Evolutionary conservation across 2,888 invertebrate genomes (phyloP), one percentile per base, ranked within the genome.

Genomic region (Agapostemon virescens): DNA sequence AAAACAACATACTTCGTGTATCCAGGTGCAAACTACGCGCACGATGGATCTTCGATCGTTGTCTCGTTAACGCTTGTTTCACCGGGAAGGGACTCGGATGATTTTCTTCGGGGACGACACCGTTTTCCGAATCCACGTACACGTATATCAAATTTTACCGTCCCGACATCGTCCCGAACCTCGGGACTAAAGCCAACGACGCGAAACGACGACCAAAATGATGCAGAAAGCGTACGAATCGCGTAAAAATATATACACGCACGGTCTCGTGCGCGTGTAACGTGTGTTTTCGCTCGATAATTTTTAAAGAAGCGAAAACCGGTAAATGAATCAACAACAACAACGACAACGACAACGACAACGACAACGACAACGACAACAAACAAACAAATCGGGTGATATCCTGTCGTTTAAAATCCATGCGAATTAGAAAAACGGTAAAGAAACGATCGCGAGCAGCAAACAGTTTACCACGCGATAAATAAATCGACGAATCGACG

Each of bases 301-400:
- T 71, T 78, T 77, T 71, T 52, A 36, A 1, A 26, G 23, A 71
- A 77, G n/a, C n/a, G n/a, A n/a, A n/a, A n/a, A n/a, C n/a, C n/a
- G n/a, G n/a, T n/a, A n/a, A n/a, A n/a, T n/a, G n/a, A n/a, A n/a
- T n/a, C n/a, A n/a, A n/a, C n/a, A n/a, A n/a, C n/a, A n/a, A n/a
- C n/a, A n/a, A n/a, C n/a, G n/a, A n/a, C n/a, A n/a, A n/a, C n/a
- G n/a, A n/a, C n/a, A n/a, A n/a, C n/a, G n/a, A n/a, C n/a, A n/a
- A n/a, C n/a, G n/a, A n/a, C n/a, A n/a, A n/a, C n/a, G n/a, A n/a
- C n/a, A n/a, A n/a, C n/a, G n/a, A n/a, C n/a, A n/a, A n/a, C n/a
- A n/a, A n/a, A n/a, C n/a, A 26, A 33, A 61, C 61, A 33, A 33
- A 11, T 11, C 33, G 9, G 61, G 33, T 17, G 15, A 1, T 15